A percentile compares a stretch with the other conserved stretches of the same genome.
Evolutionary conservation across 2,888 invertebrate species (phyloP).

Genomic region (Adelphocoris suturalis): DNA sequence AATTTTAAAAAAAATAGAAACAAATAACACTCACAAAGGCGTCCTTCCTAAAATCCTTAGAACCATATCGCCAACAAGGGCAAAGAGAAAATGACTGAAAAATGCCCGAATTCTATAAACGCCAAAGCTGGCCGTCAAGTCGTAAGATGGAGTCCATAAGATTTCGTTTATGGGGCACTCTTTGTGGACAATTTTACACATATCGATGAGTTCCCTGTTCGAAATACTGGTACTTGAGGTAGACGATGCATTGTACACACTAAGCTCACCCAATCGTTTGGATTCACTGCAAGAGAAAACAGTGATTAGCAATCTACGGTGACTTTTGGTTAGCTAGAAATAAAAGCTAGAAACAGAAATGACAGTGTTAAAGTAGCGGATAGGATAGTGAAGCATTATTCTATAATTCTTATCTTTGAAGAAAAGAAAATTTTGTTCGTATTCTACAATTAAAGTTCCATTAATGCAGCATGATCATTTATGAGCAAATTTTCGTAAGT

Average conservation of each 20-base stretch:
- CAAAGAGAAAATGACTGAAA: slow-evolving; percentile 88
- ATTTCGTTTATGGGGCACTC: slow-evolving; percentile 85
- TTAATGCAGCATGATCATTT: no score
- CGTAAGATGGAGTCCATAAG: slow-evolving; percentile 83
- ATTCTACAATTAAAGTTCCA: no score
- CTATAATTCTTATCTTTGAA: no score
- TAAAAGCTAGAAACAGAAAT: no score
- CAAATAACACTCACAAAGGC: slow-evolving; percentile 85
- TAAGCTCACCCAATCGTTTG: slow-evolving; percentile 77
- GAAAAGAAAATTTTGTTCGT: no score
- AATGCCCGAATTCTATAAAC: slow-evolving; percentile 85
- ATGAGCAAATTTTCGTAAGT: no score
- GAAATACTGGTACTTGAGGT: slow-evolving; percentile 75
- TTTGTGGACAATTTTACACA: slow-evolving; percentile 81
- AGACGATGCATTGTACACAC: slow-evolving; percentile 91
- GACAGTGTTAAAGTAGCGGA: no score
- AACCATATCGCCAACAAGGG: slow-evolving; percentile 85
- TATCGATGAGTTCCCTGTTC: slow-evolving; percentile 77
- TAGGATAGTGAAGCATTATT: no score
- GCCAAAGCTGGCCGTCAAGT: slow-evolving; percentile 81
- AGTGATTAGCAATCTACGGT: no score
- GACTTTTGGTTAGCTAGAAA: no score
- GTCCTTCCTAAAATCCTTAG: slow-evolving; percentile 84
- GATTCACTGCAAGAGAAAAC: not conserved
- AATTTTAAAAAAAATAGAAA: no score